A percentile compares a stretch with the other conserved stretches of the same genome.
Evolutionary conservation across 2,888 invertebrate genomes (phyloP).

Genomic region (Heliconius hortense): DNA sequence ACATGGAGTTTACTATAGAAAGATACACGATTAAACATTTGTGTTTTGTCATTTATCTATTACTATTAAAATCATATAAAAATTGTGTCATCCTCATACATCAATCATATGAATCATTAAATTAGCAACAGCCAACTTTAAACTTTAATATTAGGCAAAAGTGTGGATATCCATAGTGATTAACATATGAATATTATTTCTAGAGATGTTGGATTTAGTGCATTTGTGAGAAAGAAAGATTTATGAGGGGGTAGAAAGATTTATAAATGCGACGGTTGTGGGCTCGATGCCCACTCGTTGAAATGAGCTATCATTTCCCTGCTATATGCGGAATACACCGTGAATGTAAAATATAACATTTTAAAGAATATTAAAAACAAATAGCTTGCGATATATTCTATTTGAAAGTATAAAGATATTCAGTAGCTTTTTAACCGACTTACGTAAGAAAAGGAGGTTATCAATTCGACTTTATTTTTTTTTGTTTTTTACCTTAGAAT

Average conservation of each 20-base stretch:
- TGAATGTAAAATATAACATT: neutral
- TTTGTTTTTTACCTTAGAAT: too few relatives aligned
- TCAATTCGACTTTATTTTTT: too few relatives aligned
- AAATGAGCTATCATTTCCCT: neutral
- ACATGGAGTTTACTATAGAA: slow-evolving; percentile 46
- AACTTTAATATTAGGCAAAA: neutral
- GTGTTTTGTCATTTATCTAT: slow-evolving; percentile 27
- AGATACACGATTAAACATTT: slow-evolving; percentile 39
- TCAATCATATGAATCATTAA: neutral
- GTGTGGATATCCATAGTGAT: neutral
- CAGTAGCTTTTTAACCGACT: too few relatives aligned
- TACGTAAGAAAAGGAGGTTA: too few relatives aligned
- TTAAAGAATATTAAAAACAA: too few relatives aligned
- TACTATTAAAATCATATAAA: slow-evolving; percentile 4
- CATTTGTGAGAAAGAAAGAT: neutral
- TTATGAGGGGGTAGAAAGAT: neutral
- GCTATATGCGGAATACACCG: neutral
- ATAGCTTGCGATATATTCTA: too few relatives aligned
- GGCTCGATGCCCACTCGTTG: too few relatives aligned
- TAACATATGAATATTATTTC: neutral
- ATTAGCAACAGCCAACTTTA: neutral
- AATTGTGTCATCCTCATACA: neutral
- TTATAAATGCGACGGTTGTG: neutral
- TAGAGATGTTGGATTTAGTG: neutral
- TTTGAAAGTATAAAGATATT: too few relatives aligned